Percentiles rank a stretch among this genome's conserved stretches.
Conservation (phyloP, 2,113 vertebrate genomes). For the Oceanodroma tethys region DNA sequence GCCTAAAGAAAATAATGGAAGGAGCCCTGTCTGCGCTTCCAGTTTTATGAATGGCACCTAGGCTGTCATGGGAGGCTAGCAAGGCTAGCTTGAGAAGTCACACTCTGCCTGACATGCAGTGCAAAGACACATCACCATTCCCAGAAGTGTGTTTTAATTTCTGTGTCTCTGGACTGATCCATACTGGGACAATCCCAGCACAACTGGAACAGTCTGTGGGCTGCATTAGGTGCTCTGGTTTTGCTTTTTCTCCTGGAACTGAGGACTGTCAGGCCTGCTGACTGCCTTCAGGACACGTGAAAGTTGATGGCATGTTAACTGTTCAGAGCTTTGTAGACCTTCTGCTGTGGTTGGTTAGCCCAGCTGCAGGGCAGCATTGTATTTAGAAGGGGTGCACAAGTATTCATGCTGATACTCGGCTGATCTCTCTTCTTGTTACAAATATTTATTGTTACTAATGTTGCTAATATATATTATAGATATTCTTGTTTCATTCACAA, state of each 20-base stretch:
- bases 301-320: neutral
- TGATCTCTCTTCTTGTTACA: neutral
- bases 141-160: neutral
- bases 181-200: neutral
- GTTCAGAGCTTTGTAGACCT: neutral
- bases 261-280: neutral
- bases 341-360: neutral
- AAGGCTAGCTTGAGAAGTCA: neutral
- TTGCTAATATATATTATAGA: neutral
- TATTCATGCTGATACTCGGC: neutral
- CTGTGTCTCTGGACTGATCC: neutral
- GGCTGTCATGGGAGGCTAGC: neutral
- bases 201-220: neutral
- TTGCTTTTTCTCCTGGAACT: neutral
- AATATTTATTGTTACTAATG: neutral
- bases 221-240: neutral
- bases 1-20: neutral
- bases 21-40: neutral
- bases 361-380: neutral
- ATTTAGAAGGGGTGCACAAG: fast-evolving
- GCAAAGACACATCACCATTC: neutral
- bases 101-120: neutral
- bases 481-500: neutral
- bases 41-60: neutral
- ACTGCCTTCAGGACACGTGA: neutral